Evolutionary conservation across 2,113 vertebrate genomes (phyloP).

Genomic region (Reinhardtius hippoglossoides): DNA sequence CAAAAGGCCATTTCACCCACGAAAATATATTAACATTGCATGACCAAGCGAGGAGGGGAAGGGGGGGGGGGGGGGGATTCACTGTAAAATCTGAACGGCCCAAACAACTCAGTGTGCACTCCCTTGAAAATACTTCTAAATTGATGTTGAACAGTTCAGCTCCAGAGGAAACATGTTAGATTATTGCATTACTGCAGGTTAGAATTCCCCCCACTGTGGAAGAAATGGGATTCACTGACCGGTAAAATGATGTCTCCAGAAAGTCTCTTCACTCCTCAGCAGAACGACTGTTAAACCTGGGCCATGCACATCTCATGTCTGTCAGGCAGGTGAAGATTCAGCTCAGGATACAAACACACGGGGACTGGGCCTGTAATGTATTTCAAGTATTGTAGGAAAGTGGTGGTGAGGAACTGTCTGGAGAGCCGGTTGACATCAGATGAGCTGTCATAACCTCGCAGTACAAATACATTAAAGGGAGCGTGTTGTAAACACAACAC

Average conservation of each 20-base stretch:
- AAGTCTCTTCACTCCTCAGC: slow-evolving; percentile 26
- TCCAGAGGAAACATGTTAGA: slow-evolving; percentile 57
- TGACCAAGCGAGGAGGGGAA: slow-evolving; percentile 15
- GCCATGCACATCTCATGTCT: slow-evolving; percentile 51
- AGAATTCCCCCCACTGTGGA: slow-evolving; percentile 30
- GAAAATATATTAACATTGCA: slow-evolving; percentile 41
- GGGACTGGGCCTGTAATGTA: slow-evolving; percentile 36
- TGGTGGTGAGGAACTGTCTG: neutral
- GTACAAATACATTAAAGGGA: slow-evolving; percentile 13
- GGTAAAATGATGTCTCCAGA: slow-evolving; percentile 63
- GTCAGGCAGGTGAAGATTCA: slow-evolving; percentile 49
- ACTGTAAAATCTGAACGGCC: slow-evolving; percentile 31
- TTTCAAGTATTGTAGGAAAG: slow-evolving; percentile 39
- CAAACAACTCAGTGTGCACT: slow-evolving; percentile 23
- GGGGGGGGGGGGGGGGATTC: neutral
- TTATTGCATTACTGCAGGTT: slow-evolving; percentile 59
- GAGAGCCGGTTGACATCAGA: slow-evolving; percentile 21
- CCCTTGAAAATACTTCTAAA: slow-evolving; percentile 52
- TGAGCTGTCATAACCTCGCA: neutral
- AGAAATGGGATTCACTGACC: slow-evolving; percentile 63
- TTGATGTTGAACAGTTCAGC: slow-evolving; percentile 41
- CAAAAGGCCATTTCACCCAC: slow-evolving; percentile 17
- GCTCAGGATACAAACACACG: slow-evolving; percentile 45
- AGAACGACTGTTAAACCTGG: slow-evolving; percentile 42
- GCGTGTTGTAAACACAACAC: neutral